These are phyloP conservation scores for Drosophila infuscata DNA, from an alignment of 2,888 invertebrate genomes.

Conservation along the genomic window DNA sequence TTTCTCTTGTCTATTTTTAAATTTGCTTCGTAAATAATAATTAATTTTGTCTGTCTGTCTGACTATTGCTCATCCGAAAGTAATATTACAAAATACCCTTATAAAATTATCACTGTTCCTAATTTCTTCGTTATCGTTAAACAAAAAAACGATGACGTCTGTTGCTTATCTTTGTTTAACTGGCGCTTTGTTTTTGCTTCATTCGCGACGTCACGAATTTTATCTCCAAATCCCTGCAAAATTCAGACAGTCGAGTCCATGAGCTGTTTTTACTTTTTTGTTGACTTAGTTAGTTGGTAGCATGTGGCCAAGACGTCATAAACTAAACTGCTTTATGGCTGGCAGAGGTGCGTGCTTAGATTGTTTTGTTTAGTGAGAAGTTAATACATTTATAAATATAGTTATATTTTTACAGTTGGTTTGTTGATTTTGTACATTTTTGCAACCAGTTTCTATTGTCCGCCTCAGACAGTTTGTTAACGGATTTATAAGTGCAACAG, in stretches of 20 bases:
- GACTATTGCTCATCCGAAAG: conserved; percentile 10
- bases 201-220: conserved; percentile 50
- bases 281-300: conserved; percentile 22
- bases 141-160: conserved; percentile 56
- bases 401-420: neutral
- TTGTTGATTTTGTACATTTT: conserved; percentile 9
- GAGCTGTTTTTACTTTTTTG: conserved; percentile 15
- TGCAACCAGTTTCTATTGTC: neutral
- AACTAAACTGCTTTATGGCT: conserved; percentile 7
- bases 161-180: conserved; percentile 44
- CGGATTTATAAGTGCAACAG: conserved; percentile 17
- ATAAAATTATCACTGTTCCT: neutral
- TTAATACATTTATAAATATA: neutral
- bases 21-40: neutral
- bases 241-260: conserved; percentile 4
- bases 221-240: conserved; percentile 17
- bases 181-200: conserved; percentile 35
- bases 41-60: neutral
- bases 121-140: conserved; percentile 31
- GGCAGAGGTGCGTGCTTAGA: conserved; percentile 17
- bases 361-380: conserved; percentile 2
- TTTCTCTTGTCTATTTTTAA: neutral
- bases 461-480: neutral
- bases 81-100: conserved; percentile 6
- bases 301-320: conserved; percentile 40